Conservation (phyloP, 2,888 invertebrate species). For the Allophyes oxyacanthae region DNA sequence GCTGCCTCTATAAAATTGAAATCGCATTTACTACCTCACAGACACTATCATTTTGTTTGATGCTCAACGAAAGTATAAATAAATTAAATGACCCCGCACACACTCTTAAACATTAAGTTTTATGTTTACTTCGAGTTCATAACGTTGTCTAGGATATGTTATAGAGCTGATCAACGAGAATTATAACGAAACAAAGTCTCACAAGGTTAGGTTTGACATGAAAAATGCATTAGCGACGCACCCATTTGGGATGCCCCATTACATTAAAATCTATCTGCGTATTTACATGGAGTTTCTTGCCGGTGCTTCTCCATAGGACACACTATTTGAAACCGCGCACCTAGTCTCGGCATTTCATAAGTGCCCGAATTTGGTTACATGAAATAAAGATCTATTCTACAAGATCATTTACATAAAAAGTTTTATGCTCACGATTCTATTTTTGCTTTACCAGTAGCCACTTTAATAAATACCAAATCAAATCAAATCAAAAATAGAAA, state of each 20-base stretch:
- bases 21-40: slow-evolving; percentile 80
- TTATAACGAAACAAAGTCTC: slow-evolving; percentile 55
- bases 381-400: no score
- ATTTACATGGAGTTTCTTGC: no score
- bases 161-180: slow-evolving; percentile 52
- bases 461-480: slow-evolving; percentile 13
- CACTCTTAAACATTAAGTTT: slow-evolving; percentile 39
- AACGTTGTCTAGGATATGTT: slow-evolving; percentile 34
- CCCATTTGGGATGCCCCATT: slow-evolving; percentile 72
- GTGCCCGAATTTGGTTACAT: slow-evolving; percentile 6
- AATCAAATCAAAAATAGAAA: no score
- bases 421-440: no score
- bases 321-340: slow-evolving; percentile 26
- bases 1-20: slow-evolving; percentile 82
- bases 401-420: no score
- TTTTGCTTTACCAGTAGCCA: slow-evolving; percentile 7
- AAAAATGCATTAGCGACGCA: slow-evolving; percentile 79
- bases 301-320: no score
- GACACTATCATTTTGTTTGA: slow-evolving; percentile 74
- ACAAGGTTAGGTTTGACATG: slow-evolving; percentile 66
- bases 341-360: no score
- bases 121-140: slow-evolving; percentile 34
- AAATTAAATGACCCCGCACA: slow-evolving; percentile 35
- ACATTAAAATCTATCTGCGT: slow-evolving; percentile 33
- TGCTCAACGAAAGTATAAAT: slow-evolving; percentile 43